These are phyloP conservation scores for Dendrolimus pini DNA, from an alignment of 2,888 invertebrate species.

Conservation along the genomic window DNA sequence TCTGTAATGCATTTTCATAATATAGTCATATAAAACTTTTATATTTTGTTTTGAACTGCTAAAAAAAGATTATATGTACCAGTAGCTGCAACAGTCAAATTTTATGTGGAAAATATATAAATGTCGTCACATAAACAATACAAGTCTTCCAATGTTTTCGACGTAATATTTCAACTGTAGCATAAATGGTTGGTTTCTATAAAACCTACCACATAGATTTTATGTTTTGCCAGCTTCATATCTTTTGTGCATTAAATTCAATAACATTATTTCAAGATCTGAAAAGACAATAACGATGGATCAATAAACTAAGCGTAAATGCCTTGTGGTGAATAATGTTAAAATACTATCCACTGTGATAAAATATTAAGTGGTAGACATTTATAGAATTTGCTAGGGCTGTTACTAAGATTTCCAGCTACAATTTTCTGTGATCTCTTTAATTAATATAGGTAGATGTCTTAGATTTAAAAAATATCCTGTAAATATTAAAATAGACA, in stretches of 20 bases:
- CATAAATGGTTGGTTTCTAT: conserved; percentile 39
- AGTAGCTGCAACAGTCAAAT: background rate
- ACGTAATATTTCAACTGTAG: conserved; percentile 67
- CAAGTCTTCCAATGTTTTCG: conserved; percentile 69
- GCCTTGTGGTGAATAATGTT: conserved; percentile 59
- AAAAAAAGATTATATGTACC: conserved; percentile 36
- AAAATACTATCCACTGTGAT: conserved; percentile 64
- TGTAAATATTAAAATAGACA: conserved; percentile 61
- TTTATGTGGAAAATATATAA: conserved; percentile 3
- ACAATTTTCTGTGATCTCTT: conserved; percentile 79
- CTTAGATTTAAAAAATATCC: conserved; percentile 54
- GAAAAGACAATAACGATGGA: conserved; percentile 55
- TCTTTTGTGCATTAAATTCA: conserved; percentile 5
- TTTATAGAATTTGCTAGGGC: conserved; percentile 59
- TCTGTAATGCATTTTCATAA: conserved; percentile 68
- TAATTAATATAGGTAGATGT: conserved; percentile 70
- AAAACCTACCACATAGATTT: conserved; percentile 44
- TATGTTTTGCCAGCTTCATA: conserved; percentile 14
- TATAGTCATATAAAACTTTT: conserved; percentile 59
- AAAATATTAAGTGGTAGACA: conserved; percentile 69
- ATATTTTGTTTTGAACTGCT: conserved; percentile 47
- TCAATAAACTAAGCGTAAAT: conserved; percentile 37
- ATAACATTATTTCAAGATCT: conserved; percentile 10
- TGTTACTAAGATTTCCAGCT: conserved; percentile 76
- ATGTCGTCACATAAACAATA: conserved; percentile 29